Base-by-base conservation (phyloP, 2,888 invertebrate species). In the Siphlonurus alternatus region DNA sequence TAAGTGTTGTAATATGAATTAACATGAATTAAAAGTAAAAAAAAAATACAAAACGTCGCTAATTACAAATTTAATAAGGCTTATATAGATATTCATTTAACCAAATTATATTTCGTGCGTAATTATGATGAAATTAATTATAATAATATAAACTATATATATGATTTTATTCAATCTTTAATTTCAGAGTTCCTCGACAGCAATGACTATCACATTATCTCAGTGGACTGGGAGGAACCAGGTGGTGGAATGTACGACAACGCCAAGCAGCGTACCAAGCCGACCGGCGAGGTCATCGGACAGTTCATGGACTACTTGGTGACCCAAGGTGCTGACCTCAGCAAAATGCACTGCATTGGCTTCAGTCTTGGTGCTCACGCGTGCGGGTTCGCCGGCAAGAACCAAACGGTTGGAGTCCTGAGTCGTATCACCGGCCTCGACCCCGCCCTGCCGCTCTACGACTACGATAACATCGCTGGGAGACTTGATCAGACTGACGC, bases 211-310 rank as follows among this genome's bases (percentile, higher is more conserved):
- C 71, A 71, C 63, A 66, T 72, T 18, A 68, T 72, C 23, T 61
- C 67, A 24, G 70, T 72, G 5, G 71, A 72, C 61, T 72, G 72
- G 72, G 67, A 67, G 0, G 67, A 67, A 10, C 70, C 71, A 20
- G 71, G 71, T 56, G 67, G 63, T n/a, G 59, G 66, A 18, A 67
- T 20, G n/a, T 71, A 71, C 59, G 65, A 70, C 20, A 65, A 66
- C 23, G 70, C 70, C 7, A 65, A 68, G 15, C 69, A 68, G 56
- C 70, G 70, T 56, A 25, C 62, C 10, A n/a, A 23, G 1, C 19
- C 53, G 19, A 53, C 61, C 3, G 64, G 64, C 10, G 24, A 20
- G 19, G 54, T 62, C 54, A 23, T 64, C 3, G 64, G 61, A 20
- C 20, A 62, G 19, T 53, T 64, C 25, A 23, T 64, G 53, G 56